Conservation (phyloP, 92 coral and sea anemone genomes). For the Epizoanthus rinbou region DNA sequence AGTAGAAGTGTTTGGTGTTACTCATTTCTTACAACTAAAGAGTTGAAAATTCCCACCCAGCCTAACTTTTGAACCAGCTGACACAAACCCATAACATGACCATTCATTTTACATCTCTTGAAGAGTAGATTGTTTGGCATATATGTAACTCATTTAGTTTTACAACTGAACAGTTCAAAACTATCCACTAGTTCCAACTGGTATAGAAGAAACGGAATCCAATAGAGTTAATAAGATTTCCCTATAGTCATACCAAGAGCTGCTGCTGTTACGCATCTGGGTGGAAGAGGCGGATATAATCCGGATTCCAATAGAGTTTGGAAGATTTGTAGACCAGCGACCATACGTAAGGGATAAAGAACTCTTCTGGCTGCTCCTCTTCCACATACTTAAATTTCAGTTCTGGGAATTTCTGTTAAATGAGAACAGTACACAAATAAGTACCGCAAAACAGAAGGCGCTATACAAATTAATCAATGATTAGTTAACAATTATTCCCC, state of each 20-base stretch:
- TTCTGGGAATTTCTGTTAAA: slow-evolving; percentile 90
- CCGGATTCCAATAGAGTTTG: slow-evolving; percentile 92
- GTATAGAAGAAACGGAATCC: not conserved
- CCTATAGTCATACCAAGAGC: not conserved
- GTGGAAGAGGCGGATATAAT: slow-evolving; percentile 89
- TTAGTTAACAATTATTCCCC: not conserved
- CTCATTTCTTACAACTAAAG: too few relatives aligned
- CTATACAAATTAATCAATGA: not conserved
- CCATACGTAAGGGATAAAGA: slow-evolving; percentile 98
- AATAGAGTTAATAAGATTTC: not conserved
- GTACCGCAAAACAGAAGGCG: not conserved
- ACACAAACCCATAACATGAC: too few relatives aligned
- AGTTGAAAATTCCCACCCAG: too few relatives aligned
- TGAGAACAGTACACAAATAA: not conserved
- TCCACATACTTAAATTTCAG: slow-evolving; percentile 96
- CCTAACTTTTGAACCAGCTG: too few relatives aligned
- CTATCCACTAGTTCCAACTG: too few relatives aligned
- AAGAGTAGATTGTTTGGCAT: too few relatives aligned
- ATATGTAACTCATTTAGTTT: too few relatives aligned
- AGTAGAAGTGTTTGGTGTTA: too few relatives aligned
- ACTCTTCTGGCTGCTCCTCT: slow-evolving; percentile 98
- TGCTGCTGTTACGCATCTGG: slow-evolving; percentile 64
- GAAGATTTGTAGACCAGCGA: slow-evolving; percentile 96
- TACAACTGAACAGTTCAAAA: too few relatives aligned
- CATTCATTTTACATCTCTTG: too few relatives aligned